Percentiles rank a stretch among this genome's conserved stretches.
Evolutionary conservation across 2,797 vertebrate species (phyloP).

Genomic region (Cercopithecus diana): DNA sequence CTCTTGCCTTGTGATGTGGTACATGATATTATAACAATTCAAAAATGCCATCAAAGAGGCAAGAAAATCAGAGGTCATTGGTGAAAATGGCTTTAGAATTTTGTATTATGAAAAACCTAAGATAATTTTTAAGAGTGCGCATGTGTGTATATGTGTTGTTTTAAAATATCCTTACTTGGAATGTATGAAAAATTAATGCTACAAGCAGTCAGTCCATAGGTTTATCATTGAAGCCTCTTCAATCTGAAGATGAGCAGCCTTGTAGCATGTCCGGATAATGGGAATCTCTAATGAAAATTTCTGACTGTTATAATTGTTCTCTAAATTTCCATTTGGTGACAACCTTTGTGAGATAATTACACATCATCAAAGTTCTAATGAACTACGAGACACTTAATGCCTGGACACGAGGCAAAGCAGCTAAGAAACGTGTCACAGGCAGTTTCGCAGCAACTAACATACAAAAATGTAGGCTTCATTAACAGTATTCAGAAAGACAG

Average conservation of each 20-base stretch:
- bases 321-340: conserved; percentile 78
- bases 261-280: conserved; percentile 45
- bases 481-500: conserved; percentile 78
- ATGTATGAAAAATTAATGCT: conserved; percentile 23
- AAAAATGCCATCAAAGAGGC: background rate
- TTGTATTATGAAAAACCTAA: background rate
- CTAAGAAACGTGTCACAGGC: conserved; percentile 68
- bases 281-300: conserved; percentile 62
- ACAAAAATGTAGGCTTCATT: conserved; percentile 78
- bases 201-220: background rate
- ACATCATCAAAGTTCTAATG: conserved; percentile 74
- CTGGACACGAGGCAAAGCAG: conserved; percentile 38
- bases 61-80: background rate
- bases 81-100: background rate
- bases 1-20: background rate
- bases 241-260: background rate
- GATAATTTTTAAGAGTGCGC: background rate
- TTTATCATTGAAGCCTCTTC: conserved; percentile 58
- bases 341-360: conserved; percentile 76
- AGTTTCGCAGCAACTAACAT: conserved; percentile 67
- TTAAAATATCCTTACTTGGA: conserved; percentile 7
- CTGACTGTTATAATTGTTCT: conserved; percentile 71
- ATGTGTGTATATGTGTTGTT: background rate
- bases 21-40: background rate
- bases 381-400: conserved; percentile 69